phyloP scores from a whole-genome alignment of 2,888 invertebrate genomes.

The Dendrolimus pini region DNA sequence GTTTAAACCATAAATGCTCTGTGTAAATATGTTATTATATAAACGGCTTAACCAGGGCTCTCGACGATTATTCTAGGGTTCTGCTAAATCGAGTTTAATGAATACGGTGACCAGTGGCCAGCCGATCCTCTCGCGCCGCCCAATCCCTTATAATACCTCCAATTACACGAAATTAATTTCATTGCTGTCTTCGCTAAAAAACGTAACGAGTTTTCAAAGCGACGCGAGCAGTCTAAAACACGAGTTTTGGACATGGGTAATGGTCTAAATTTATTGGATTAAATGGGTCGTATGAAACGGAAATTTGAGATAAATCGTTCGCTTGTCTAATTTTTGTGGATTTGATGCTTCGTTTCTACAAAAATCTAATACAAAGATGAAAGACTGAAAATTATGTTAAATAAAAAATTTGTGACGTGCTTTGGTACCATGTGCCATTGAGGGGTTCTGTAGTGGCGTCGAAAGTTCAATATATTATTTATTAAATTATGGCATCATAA shows the following conservation, averaged over 20 bases:
- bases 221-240: conserved; percentile 50
- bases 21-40: not conserved
- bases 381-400: not conserved
- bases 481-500: too few relatives aligned
- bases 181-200: conserved; percentile 56
- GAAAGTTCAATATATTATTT: too few relatives aligned
- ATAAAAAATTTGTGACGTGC: too few relatives aligned
- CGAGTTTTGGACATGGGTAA: conserved; percentile 66
- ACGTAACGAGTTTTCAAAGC: conserved; percentile 56
- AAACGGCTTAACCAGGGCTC: not conserved
- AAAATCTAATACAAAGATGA: conserved; percentile 31
- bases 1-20: too few relatives aligned
- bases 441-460: too few relatives aligned
- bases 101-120: not conserved
- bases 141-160: conserved; percentile 30
- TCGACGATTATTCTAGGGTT: not conserved
- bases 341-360: conserved; percentile 55
- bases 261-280: conserved; percentile 71
- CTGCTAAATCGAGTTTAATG: conserved; percentile 3
- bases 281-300: conserved; percentile 57
- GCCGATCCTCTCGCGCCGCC: not conserved
- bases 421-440: too few relatives aligned
- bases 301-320: conserved; percentile 60
- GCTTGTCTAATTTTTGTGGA: conserved; percentile 65
- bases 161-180: conserved; percentile 61